A percentile compares a stretch with the other conserved stretches of the same genome.
Conservation (phyloP, 2,797 vertebrate species). For the Coracias cyanogaster region DNA sequence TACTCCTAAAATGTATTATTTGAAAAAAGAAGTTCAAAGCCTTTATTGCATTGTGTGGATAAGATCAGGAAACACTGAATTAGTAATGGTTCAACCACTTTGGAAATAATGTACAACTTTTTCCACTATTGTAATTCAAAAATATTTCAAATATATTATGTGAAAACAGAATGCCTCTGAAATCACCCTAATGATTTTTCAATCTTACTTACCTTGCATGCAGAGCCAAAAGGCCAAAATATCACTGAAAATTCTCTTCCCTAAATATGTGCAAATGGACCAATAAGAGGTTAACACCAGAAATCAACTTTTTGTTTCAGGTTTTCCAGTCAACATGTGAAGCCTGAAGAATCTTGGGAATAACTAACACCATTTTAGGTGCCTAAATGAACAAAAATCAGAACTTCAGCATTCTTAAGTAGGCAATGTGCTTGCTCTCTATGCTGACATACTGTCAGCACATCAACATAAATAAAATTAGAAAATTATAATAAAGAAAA, state of each 20-base stretch:
- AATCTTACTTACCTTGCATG: not conserved
- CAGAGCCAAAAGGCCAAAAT: conserved; percentile 28
- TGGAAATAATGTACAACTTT: not conserved
- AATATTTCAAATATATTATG: conserved; percentile 28
- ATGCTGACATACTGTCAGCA: not conserved
- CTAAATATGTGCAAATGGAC: not conserved
- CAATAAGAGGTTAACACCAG: not conserved
- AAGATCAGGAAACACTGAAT: not conserved
- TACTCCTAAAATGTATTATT: not conserved
- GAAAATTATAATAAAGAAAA: not conserved
- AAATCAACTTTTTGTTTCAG: not conserved
- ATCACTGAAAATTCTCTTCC: conserved; percentile 19
- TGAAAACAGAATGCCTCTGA: conserved; percentile 31
- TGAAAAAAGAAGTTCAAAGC: conserved; percentile 9
- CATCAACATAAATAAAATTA: not conserved
- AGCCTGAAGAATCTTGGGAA: not conserved
- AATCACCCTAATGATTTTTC: conserved; percentile 59
- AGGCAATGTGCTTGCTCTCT: not conserved
- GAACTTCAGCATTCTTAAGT: not conserved
- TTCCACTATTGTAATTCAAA: conserved; percentile 31
- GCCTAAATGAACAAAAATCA: not conserved
- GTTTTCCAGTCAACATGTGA: not conserved
- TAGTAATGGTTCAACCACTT: not conserved
- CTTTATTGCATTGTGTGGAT: not conserved
- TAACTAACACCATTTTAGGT: not conserved